These are phyloP conservation scores for Fundulus diaphanus DNA, from an alignment of 2,797 vertebrate species.

Conservation along the genomic window DNA sequence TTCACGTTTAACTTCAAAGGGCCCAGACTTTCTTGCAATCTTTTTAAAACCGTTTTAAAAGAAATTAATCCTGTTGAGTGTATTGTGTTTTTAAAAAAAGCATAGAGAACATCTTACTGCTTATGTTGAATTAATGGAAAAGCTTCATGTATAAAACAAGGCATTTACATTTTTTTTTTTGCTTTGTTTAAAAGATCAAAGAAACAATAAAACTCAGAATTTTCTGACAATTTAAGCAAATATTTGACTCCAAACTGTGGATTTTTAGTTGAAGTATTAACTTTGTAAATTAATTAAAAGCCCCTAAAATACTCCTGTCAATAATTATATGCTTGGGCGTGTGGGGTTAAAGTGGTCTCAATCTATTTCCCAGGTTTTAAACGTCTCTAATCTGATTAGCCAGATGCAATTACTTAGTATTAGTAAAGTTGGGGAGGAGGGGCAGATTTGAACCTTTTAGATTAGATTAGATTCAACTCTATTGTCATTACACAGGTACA, in stretches of 20 bases:
- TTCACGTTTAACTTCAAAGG: background rate
- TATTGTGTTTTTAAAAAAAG: background rate
- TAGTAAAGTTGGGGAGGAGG: background rate
- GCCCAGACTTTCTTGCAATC: background rate
- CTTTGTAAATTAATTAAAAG: background rate
- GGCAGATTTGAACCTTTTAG: too few species aligned
- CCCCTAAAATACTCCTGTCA: background rate
- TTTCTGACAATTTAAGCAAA: too few species aligned
- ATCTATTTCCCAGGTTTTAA: background rate
- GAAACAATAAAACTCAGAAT: too few species aligned
- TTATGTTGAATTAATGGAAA: too few species aligned
- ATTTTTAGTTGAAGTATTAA: background rate
- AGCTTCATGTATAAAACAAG: too few species aligned
- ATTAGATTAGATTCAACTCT: too few species aligned
- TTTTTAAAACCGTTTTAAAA: background rate
- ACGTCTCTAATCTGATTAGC: constrained; percentile 1
- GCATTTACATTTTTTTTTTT: too few species aligned
- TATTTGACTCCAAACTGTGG: background rate
- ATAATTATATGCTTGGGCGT: background rate
- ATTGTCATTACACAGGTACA: too few species aligned
- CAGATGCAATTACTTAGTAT: background rate
- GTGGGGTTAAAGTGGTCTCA: background rate
- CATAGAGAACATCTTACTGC: too few species aligned
- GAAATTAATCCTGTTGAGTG: background rate
- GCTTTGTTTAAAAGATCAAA: too few species aligned